phyloP scores from a whole-genome alignment of 2,888 invertebrate species.

The Synergus laeviventris region DNA sequence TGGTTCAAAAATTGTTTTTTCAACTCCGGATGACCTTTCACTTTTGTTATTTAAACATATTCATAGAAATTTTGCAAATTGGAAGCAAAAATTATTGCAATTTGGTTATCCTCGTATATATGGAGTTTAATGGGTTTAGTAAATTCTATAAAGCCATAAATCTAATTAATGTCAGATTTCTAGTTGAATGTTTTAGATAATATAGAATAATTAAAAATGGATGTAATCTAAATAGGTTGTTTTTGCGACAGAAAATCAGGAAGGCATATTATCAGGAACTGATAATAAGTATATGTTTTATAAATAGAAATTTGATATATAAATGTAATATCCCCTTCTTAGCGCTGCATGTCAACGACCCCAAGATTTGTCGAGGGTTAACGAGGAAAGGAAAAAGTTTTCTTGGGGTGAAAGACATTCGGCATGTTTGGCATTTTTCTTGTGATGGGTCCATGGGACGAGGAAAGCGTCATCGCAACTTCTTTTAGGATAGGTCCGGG shows the following conservation, averaged over 20 bases:
- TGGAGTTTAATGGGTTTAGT: too few relatives aligned
- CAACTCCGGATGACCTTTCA: neutral
- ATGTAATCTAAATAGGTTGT: neutral
- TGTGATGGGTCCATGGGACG: conserved; percentile 47
- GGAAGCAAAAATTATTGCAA: too few relatives aligned
- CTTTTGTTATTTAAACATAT: neutral
- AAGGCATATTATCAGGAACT: too few relatives aligned
- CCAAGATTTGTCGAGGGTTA: conserved; percentile 56
- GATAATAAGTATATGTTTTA: neutral
- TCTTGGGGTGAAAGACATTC: conserved; percentile 48
- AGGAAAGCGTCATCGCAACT: conserved; percentile 38
- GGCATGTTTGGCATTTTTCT: conserved; percentile 64
- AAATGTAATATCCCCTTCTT: conserved; percentile 49
- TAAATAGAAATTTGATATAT: conserved; percentile 4
- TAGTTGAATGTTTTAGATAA: neutral
- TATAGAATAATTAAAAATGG: neutral
- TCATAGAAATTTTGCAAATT: neutral
- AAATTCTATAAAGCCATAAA: too few relatives aligned
- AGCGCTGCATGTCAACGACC: conserved; percentile 65
- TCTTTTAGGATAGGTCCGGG: conserved; percentile 54
- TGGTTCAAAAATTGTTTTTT: neutral
- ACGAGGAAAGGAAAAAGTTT: conserved; percentile 50
- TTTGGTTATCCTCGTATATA: too few relatives aligned
- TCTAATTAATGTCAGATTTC: neutral
- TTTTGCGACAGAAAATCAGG: too few relatives aligned